Percentiles rank a stretch among this genome's conserved stretches.
Evolutionary conservation across 1,140 invertebrate species (phyloP).

Genomic region (Eupristina koningsbergeri): DNA sequence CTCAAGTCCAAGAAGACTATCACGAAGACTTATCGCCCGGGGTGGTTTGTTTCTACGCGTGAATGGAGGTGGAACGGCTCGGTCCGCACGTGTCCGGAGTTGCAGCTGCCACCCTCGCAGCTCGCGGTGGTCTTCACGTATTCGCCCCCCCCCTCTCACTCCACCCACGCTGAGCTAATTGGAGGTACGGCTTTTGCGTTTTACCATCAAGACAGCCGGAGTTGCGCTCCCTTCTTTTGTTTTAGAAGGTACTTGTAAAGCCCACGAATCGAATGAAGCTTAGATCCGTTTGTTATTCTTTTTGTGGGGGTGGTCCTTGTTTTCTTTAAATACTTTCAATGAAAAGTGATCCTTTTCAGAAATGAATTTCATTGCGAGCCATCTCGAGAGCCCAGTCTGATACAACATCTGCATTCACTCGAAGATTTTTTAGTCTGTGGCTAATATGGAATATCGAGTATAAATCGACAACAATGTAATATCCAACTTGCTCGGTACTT

Average conservation of each 20-base stretch:
- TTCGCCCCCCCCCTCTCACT: not conserved
- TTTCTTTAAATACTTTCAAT: not conserved
- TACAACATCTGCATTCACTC: not conserved
- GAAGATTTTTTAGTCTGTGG: too few species aligned
- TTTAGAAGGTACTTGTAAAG: not conserved
- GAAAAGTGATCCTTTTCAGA: not conserved
- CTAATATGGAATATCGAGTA: too few species aligned
- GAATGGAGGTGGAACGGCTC: not conserved
- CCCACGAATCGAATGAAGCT: too few species aligned
- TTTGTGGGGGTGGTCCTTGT: not conserved
- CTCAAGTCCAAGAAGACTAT: slow-evolving; percentile 25
- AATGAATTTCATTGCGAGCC: not conserved
- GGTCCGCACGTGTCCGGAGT: not conserved
- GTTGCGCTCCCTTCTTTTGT: not conserved
- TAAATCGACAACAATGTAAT: too few species aligned
- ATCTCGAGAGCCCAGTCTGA: too few species aligned
- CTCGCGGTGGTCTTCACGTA: slow-evolving; percentile 28
- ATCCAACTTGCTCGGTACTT: too few species aligned
- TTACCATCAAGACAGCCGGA: not conserved
- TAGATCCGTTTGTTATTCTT: not conserved
- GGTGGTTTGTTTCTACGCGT: slow-evolving; percentile 1
- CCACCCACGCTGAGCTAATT: not conserved
- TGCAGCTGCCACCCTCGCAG: slow-evolving; percentile 45
- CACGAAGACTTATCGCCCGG: slow-evolving; percentile 11
- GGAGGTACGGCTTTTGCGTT: not conserved